phyloP scores from a whole-genome alignment of 2,888 invertebrate genomes.

The Piscicola geometra region DNA sequence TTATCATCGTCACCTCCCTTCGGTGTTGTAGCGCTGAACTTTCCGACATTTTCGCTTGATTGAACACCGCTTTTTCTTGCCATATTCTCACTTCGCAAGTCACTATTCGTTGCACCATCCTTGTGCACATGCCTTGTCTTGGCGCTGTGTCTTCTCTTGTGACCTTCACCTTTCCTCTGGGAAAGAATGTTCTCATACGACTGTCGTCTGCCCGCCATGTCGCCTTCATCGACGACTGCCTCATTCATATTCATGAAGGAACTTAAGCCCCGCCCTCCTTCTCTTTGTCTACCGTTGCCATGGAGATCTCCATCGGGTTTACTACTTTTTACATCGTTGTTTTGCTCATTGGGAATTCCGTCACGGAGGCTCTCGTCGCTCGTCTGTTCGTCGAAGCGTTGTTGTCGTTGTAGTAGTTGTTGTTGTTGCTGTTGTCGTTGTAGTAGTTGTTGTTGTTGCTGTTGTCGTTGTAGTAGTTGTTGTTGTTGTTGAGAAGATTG shows the following conservation, averaged over 20 bases:
- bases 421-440: constrained; percentile 16
- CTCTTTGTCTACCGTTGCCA: not conserved
- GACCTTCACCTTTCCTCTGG: not conserved
- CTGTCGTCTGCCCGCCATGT: not conserved
- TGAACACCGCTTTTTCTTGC: not conserved
- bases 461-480: no score
- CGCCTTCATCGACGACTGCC: not conserved
- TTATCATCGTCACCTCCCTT: no score
- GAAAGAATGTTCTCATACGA: not conserved
- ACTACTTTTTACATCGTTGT: not conserved
- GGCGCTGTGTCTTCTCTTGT: not conserved
- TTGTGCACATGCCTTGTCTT: not conserved
- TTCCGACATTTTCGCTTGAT: not conserved
- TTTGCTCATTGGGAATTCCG: no score
- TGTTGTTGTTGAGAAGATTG: no score
- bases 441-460: constrained; percentile 8
- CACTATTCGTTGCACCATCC: no score
- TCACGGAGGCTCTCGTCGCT: constrained; percentile 1
- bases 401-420: constrained; percentile 4
- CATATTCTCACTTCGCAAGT: not conserved
- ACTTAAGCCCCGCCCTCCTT: not conserved
- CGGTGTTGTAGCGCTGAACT: no score
- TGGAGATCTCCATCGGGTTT: not conserved
- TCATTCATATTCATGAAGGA: not conserved
- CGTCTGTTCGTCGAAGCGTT: not conserved